phyloP scores from a whole-genome alignment of 2,797 vertebrate genomes.

The Lutjanus campechanus region DNA sequence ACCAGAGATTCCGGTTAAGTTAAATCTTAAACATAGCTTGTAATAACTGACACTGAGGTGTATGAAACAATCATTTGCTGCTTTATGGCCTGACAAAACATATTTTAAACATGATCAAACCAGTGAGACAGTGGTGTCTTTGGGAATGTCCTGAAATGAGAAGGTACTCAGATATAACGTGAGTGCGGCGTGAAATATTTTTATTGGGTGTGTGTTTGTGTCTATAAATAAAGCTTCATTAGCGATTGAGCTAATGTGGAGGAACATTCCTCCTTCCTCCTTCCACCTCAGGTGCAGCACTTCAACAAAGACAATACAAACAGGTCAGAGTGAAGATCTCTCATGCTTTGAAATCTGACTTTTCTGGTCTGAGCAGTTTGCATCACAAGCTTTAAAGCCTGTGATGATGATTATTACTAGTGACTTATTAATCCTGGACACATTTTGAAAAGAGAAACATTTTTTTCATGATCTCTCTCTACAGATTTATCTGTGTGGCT shows the following conservation, averaged over 20 bases:
- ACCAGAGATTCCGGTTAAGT: not conserved
- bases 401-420: not conserved
- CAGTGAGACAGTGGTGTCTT: not conserved
- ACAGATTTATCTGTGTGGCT: not conserved
- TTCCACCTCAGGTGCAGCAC: not conserved
- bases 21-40: not conserved
- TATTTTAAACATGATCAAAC: not conserved
- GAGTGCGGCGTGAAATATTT: not conserved
- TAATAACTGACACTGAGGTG: not conserved
- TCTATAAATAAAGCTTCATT: not conserved
- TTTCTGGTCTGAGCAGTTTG: slow-evolving; percentile 10
- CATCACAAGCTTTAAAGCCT: not conserved
- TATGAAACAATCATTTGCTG: not conserved
- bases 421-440: not conserved
- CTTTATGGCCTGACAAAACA: not conserved
- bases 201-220: not conserved
- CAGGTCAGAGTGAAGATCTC: not conserved
- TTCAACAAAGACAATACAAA: not conserved
- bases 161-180: not conserved
- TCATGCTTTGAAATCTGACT: not conserved
- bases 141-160: not conserved
- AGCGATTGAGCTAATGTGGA: not conserved
- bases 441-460: not conserved
- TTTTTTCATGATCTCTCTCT: not conserved
- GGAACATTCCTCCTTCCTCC: too few relatives aligned